phyloP scores from a whole-genome alignment of 1,140 invertebrate species.

The Macrosteles quadrilineatus region DNA sequence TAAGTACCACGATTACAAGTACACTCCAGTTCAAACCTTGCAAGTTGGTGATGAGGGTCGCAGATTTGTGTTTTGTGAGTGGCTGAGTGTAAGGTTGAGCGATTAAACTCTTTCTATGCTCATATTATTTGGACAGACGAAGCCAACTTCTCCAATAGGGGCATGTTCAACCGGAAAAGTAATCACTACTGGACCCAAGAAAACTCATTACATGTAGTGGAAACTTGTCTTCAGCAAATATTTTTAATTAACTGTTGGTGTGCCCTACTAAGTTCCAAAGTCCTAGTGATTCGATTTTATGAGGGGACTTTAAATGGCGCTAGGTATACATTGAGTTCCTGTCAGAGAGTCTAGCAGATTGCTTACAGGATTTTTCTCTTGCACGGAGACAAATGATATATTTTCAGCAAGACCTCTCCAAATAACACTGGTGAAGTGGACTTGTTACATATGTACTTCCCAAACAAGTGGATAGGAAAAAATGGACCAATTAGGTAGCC shows the following conservation, averaged over 20 bases:
- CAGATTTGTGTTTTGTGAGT: conserved; percentile 8
- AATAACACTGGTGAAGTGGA: background rate
- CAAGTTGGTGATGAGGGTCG: conserved; percentile 1
- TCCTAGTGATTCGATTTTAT: conserved; percentile 2
- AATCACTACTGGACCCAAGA: conserved; percentile 15
- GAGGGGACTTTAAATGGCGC: background rate
- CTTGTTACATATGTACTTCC: conserved; percentile 1
- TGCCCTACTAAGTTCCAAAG: background rate
- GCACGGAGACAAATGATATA: background rate
- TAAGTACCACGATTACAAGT: conserved; percentile 18
- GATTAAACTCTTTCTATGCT: background rate
- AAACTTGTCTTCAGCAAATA: background rate
- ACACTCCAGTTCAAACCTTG: conserved; percentile 6
- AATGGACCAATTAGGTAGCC: background rate
- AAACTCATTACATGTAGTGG: background rate
- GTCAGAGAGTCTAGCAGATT: background rate
- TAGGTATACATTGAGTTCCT: conserved; percentile 5
- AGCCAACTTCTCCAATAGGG: conserved; percentile 13
- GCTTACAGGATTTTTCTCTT: background rate
- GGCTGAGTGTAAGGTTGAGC: background rate
- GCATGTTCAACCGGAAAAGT: background rate
- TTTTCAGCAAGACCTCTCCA: conserved; percentile 11
- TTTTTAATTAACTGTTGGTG: conserved; percentile 3
- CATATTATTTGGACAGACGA: conserved; percentile 17
- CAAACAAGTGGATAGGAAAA: conserved; percentile 6